Evolutionary conservation across 2,797 vertebrate species (phyloP), one percentile per base, ranked within the genome.

Genomic region (Lepus oiostolus): DNA sequence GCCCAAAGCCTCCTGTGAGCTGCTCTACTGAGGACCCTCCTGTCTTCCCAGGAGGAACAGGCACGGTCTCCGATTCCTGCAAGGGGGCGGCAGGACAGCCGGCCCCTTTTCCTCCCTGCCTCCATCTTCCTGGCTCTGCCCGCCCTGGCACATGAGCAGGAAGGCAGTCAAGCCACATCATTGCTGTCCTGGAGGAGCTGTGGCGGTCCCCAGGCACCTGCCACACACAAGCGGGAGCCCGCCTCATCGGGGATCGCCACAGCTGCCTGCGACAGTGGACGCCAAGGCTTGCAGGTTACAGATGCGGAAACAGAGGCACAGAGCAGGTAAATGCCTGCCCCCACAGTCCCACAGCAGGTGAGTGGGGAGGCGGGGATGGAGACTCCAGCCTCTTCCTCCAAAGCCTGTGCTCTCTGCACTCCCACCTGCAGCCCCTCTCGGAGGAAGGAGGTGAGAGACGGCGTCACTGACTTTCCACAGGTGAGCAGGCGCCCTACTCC

Each of bases 61-160:
- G 82, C 0, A 54, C 14, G 22, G 32, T 68, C 83, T 68, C 74
- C 68, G 7, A 93, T 50, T 47, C 92, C 84, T 77, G 52, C 17
- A 67, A 88, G 72, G 35, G 7, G 32, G n/a, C 9, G 42, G 35
- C 67, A 6, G 42, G 63, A 52, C 22, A 72, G 62, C 30, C 35
- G 63, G 60, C 13, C 0, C 21, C 63, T 52, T 71, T 63, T 65
- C 70, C 71, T 26, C 77, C 70, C 58, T 79, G n/a, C 32, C 74
- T 93, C 74, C 12, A 32, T 72, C 82, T 80, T 82, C 54, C 91
- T 79, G 82, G 76, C 75, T 85, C 84, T 80, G 30, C 52, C 35
- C 68, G 72, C 30, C 47, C 52, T 58, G 24, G 68, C 50, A 54
- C 54, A 80, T 93, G 42, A 72, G 91, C 58, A 38, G 10, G 65